Conservation (phyloP, 2,888 invertebrate species). For the Leucania comma region DNA sequence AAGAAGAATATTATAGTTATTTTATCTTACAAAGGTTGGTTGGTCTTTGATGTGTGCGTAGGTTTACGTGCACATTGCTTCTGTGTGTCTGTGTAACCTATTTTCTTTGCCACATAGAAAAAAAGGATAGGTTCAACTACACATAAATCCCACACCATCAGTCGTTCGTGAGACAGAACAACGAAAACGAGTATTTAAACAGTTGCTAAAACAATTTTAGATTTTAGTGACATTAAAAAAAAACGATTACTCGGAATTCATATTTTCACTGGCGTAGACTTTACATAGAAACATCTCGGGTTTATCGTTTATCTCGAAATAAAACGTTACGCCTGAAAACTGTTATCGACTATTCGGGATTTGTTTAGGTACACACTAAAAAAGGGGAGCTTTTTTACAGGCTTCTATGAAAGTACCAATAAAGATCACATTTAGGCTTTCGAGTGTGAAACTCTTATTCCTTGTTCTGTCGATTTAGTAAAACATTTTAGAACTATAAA, state of each 20-base stretch:
- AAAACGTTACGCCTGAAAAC: slow-evolving; percentile 22
- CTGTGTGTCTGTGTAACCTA: too few relatives aligned
- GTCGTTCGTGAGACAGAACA: too few relatives aligned
- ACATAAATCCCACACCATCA: too few relatives aligned
- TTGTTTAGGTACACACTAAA: slow-evolving; percentile 23
- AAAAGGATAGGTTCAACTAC: too few relatives aligned
- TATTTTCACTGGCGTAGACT: neutral
- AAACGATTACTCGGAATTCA: too few relatives aligned
- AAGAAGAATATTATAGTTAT: too few relatives aligned
- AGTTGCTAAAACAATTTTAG: neutral
- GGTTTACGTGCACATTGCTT: too few relatives aligned
- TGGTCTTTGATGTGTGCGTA: too few relatives aligned
- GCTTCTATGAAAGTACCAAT: slow-evolving; percentile 9
- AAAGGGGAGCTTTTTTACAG: slow-evolving; percentile 3
- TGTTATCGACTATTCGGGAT: slow-evolving; percentile 22
- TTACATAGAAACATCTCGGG: neutral
- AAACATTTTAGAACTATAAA: neutral
- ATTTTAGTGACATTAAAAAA: neutral
- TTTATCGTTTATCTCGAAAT: slow-evolving; percentile 18
- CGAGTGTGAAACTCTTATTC: slow-evolving; percentile 1
- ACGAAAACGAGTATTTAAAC: too few relatives aligned
- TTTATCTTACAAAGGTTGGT: too few relatives aligned
- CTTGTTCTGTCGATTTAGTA: neutral
- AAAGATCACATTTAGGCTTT: slow-evolving; percentile 22
- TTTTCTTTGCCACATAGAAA: too few relatives aligned